A percentile compares a stretch with the other conserved stretches of the same genome.
phyloP scores from a whole-genome alignment of 2,113 vertebrate species.

The Vidua macroura region DNA sequence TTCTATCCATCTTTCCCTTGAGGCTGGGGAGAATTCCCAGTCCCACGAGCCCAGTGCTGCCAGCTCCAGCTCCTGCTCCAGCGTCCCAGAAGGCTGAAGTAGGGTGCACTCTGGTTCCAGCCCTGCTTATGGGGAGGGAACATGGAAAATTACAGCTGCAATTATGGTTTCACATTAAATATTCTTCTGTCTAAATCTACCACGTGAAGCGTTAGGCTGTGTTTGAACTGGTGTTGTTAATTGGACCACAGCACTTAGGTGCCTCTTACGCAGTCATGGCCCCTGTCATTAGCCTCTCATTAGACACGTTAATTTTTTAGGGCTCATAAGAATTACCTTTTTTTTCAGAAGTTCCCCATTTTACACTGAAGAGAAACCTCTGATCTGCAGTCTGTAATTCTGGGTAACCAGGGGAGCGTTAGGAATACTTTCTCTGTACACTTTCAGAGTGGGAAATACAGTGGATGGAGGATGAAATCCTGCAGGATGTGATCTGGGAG shows the following conservation, averaged over 20 bases:
- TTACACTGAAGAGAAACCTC: neutral
- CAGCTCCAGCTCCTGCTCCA: neutral
- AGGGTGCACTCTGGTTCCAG: neutral
- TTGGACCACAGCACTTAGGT: conserved; percentile 25
- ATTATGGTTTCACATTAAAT: conserved; percentile 45
- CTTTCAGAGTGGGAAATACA: neutral
- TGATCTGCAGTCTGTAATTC: conserved; percentile 14
- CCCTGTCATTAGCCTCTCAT: conserved; percentile 50
- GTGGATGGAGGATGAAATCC: neutral
- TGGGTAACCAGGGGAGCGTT: neutral
- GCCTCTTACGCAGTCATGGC: conserved; percentile 6
- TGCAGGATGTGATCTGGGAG: neutral
- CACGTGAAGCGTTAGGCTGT: conserved; percentile 20
- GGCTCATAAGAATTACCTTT: conserved; percentile 26
- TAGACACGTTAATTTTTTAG: conserved; percentile 56
- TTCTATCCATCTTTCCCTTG: neutral
- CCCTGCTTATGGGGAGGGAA: neutral
- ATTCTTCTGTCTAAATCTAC: neutral
- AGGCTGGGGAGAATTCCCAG: neutral
- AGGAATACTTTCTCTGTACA: neutral
- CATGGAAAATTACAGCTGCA: conserved; percentile 10
- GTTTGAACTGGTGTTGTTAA: conserved; percentile 48
- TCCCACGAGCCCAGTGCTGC: neutral
- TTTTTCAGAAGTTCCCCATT: conserved; percentile 15
- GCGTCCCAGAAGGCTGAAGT: neutral